Evolutionary conservation across 2,888 invertebrate genomes (phyloP).

Genomic region (Argyresthia albistria): DNA sequence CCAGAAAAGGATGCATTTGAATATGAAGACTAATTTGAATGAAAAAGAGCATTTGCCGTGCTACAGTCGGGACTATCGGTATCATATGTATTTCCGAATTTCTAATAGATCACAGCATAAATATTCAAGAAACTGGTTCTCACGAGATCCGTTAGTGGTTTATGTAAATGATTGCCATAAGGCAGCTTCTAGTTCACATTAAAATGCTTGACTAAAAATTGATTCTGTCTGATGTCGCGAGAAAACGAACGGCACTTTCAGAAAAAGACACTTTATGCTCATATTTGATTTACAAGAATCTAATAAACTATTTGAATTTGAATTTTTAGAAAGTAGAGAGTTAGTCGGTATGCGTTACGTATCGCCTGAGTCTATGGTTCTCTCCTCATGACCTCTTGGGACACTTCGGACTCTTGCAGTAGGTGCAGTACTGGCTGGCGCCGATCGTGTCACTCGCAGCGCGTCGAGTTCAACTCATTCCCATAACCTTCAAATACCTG

Average conservation of each 20-base stretch:
- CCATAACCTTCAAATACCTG: no score
- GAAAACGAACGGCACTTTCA: background rate
- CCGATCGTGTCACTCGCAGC: no score
- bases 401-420: no score
- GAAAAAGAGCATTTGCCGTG: conserved; percentile 21
- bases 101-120: conserved; percentile 70
- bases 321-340: conserved; percentile 7
- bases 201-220: conserved; percentile 39
- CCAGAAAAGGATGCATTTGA: conserved; percentile 2
- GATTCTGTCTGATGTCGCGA: no score
- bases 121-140: conserved; percentile 58
- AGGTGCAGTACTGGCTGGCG: no score
- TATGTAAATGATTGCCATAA: conserved; percentile 67
- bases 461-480: no score
- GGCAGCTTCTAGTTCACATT: conserved; percentile 61
- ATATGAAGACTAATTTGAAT: conserved; percentile 33
- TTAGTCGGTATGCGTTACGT: conserved; percentile 1
- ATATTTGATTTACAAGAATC: conserved; percentile 6
- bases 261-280: conserved; percentile 2
- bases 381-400: no score
- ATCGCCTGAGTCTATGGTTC: no score
- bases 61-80: conserved; percentile 28
- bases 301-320: conserved; percentile 1
- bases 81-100: conserved; percentile 46
- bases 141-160: conserved; percentile 68